Evolutionary conservation across 2,888 invertebrate species (phyloP), one percentile per base, ranked within the genome.

Genomic region (Agrochola circellaris): DNA sequence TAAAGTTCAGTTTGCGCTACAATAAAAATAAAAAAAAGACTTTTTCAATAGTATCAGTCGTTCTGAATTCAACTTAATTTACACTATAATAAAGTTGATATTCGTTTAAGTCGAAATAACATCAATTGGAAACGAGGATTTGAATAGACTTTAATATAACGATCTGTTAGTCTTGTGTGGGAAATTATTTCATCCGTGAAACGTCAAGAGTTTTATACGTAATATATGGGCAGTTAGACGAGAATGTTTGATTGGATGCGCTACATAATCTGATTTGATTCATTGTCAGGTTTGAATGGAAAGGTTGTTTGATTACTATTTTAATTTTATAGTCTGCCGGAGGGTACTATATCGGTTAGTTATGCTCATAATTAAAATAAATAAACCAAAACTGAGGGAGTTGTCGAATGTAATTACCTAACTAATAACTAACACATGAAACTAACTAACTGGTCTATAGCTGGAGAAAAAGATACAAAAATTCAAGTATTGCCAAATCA

Each of bases 161-260:
- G 34, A 76, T 79, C 67, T 79, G 60, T 61, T 51, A 56, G 64
- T 66, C 34, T 83, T 65, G 74, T 83, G 86, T 86, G 84, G 67
- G 84, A 85, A 86, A 42, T 69, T 62, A 66, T 78, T 74, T 34
- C 45, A 83, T 65, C 73, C 68, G 65, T 85, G 65, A 42, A 73
- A 72, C 51, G 26, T 67, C 26, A 60, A 77, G 23, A 73, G 34
- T 34, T 68, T n/a, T 45, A 61, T 48, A 81, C 69, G 73, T 82
- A 77, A 77, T 85, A 76, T 81, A 81, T 66, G 45, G 65, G 60
- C 38, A 51, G 48, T 74, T 58, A n/a, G 20, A 54, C 54, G 38
- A 75, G 58, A 61, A 61, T 70, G 70, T 82, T 3, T 54, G 58
- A 79, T 86, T 79, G 70, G 83, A n/a, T 48, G 62, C 66, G 69